Conservation (phyloP, 2,113 vertebrate genomes). For the Pungitius pungitius region DNA sequence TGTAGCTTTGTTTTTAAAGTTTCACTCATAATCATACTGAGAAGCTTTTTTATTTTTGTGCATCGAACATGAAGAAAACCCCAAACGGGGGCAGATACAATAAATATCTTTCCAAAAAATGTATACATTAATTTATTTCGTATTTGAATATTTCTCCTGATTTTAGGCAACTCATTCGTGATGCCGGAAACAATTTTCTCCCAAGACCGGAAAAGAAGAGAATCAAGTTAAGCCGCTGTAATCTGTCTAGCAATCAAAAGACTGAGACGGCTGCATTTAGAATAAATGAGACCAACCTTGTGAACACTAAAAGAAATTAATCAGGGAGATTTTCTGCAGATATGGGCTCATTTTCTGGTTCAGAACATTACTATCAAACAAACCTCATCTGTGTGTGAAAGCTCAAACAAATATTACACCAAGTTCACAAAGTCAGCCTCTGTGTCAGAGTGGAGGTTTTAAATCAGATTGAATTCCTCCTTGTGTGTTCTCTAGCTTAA, state of each 20-base stretch:
- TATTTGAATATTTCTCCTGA: background rate
- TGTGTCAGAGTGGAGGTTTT: constrained; percentile 25
- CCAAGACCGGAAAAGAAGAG: constrained; percentile 30
- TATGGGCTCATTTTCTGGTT: constrained; percentile 53
- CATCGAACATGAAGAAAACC: background rate
- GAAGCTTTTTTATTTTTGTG: background rate
- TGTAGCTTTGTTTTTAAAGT: constrained; percentile 4
- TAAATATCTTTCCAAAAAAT: background rate
- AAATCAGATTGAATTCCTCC: constrained; percentile 18
- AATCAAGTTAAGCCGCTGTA: constrained; percentile 36
- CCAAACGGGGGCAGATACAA: background rate
- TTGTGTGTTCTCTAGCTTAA: constrained; percentile 32
- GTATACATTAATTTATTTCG: background rate
- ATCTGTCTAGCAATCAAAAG: constrained; percentile 50
- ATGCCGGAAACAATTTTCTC: background rate
- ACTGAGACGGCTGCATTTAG: constrained; percentile 31
- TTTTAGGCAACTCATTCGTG: background rate
- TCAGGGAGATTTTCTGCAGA: constrained; percentile 33
- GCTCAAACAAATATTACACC: constrained; percentile 42
- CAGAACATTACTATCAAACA: constrained; percentile 46
- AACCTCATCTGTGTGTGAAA: constrained; percentile 31
- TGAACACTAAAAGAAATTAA: constrained; percentile 43
- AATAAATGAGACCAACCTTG: constrained; percentile 53
- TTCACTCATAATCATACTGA: background rate
- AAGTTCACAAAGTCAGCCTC: constrained; percentile 49